Evolutionary conservation across 2,797 vertebrate species (phyloP).

Genomic region (Micrastur ruficollis): DNA sequence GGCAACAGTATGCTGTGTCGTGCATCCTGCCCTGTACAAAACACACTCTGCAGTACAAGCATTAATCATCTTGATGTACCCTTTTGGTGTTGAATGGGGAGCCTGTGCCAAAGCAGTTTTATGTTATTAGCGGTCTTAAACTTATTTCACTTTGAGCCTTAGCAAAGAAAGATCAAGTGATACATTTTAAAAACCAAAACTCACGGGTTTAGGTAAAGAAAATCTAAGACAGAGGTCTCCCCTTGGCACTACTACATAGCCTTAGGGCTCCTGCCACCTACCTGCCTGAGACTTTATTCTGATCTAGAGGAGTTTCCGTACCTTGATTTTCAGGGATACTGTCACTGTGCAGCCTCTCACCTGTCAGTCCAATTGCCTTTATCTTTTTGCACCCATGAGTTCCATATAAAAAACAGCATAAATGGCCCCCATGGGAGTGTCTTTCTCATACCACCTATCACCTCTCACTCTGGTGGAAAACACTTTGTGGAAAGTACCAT

Average conservation of each 20-base stretch:
- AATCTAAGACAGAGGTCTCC: background rate
- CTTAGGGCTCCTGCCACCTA: background rate
- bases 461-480: background rate
- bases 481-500: background rate
- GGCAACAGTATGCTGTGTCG: rapidly evolving
- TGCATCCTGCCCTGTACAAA: background rate
- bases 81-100: background rate
- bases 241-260: rapidly evolving
- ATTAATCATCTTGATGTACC: background rate
- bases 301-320: background rate
- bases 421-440: background rate
- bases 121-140: background rate
- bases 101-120: background rate
- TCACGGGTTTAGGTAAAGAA: background rate
- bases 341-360: background rate
- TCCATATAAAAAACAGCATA: background rate
- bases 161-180: background rate
- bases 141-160: background rate
- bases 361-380: background rate
- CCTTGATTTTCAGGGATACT: background rate
- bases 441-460: background rate
- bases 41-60: background rate
- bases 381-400: background rate
- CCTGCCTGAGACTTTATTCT: background rate
- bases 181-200: background rate